These are phyloP conservation scores for Pocillopora damicornis DNA, from an alignment of 64 coral and sea anemone genomes.

Conservation along the genomic window DNA sequence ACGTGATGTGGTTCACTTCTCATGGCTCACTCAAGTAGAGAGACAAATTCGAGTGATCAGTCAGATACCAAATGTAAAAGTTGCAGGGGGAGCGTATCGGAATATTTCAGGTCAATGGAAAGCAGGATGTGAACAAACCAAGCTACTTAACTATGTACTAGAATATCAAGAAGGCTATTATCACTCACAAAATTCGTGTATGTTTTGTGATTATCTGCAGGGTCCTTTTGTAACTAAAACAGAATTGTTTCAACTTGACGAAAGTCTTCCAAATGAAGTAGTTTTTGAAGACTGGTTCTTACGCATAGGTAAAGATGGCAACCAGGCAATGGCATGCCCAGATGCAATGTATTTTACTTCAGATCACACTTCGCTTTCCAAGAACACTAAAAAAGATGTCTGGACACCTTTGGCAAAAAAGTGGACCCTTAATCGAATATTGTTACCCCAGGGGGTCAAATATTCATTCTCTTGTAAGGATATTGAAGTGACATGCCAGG, in stretches of 20 bases:
- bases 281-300: conserved; percentile 50
- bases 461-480: conserved; percentile 45
- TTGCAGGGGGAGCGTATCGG: conserved; percentile 25
- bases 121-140: conserved; percentile 28
- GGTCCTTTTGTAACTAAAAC: conserved; percentile 51
- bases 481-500: conserved; percentile 16
- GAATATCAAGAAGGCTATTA: conserved; percentile 43
- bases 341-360: conserved; percentile 62
- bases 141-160: conserved; percentile 32
- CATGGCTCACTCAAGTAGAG: conserved; percentile 32
- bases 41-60: conserved; percentile 44
- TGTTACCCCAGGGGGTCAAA: conserved; percentile 16
- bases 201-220: conserved; percentile 44
- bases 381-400: background rate
- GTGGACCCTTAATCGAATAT: conserved; percentile 43
- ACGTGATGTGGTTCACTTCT: conserved; percentile 39
- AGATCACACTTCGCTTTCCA: background rate
- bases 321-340: conserved; percentile 41
- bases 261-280: conserved; percentile 29
- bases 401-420: conserved; percentile 53
- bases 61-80: conserved; percentile 23
- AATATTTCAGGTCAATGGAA: conserved; percentile 42
- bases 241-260: conserved; percentile 26
- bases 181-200: conserved; percentile 37
- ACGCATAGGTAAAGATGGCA: background rate